Base-by-base conservation (phyloP, 2,113 vertebrate species). In the Nesoenas mayeri region DNA sequence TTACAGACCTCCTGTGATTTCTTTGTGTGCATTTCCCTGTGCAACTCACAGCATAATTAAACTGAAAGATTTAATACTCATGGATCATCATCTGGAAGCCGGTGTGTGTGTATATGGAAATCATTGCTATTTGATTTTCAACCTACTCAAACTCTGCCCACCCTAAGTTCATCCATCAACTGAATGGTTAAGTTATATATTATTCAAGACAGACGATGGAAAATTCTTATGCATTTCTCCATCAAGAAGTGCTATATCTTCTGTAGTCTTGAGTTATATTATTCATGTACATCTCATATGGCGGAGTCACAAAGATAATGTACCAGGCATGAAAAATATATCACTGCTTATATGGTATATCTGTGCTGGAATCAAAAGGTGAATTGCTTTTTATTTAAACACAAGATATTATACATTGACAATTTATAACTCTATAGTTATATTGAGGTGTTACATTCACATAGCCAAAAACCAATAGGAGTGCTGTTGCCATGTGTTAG, bases 11-110 rank as follows among this genome's bases (percentile, higher is more conserved):
- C 88, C 88, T 85, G 26, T 58, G 66, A 85, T 85, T 85, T 93
- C 70, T 85, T 89, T 31, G n/a, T 79, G 40, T 31, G 71, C 87
- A 85, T 84, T 96, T 88, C 53, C 28, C 53, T 34, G 22, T 73
- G 26, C 73, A 89, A 91, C 80, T 85, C 85, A 60, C 24, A 47
- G 58, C 69, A 44, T 89, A 96, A 95, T 94, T 97, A 96, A 96
- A 89, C 48, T 29, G 79, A 85, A 90, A 95, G 48, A 91, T 60
- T 95, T 92, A 88, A 83, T 71, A 84, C 81, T 91, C 73, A 62
- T 71, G 70, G 85, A 91, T 96, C 42, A 26, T 47, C 79, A 25
- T 56, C n/a, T 88, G 40, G 40, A 92, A 72, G 64, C 48, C 15
- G 12, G 22, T 7, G 36, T 48, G 78, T 29, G 44, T 24, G 3